Evolutionary conservation across 2,888 invertebrate species (phyloP), one percentile per base, ranked within the genome.

Genomic region (Melikaiella ostensackeni): DNA sequence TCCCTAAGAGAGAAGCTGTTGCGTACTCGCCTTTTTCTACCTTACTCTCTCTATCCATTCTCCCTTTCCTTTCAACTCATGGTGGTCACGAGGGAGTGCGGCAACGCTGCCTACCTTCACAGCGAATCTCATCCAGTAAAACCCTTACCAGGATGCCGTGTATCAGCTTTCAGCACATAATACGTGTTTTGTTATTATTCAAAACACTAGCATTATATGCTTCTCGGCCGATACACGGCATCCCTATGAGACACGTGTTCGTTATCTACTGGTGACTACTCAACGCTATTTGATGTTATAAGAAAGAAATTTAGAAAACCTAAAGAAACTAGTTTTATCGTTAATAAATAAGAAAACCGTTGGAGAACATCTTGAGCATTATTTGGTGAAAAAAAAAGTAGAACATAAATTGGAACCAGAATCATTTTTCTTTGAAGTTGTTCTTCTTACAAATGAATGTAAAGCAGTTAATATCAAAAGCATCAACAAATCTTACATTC

Each of bases 181-280:
- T 77, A 66, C 16, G 35, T 75, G 75, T 66, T 77, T 77, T 75
- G 66, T 75, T 75, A 30, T 57, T 64, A 33, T 77, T 57, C 66
- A 75, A 77, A 77, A 75, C 24, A 64, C 16, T 24, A 35, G 16
- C 19, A 66, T 66, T 66, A 24, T 46, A 74, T 76, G 61, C 62
- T 35, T 35, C 30, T 76, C 24, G 74, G 74, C 70, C 76, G 78
- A 64, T 66, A 74, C 78, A 79, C 78, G 76, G 78, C 78, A 76
- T 74, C 74, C 46, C 50, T 62, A 75, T 79, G 62, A 76, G 70
- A 76, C 74, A 64, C 19, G 35, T 74, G 74, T 79, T 75, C 66
- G 75, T 38, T 79, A 55, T 79, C 77, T 74, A 59, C 79, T 75
- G 77, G 77, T 75, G 46, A 59, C 42, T 55, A 74, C 63, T 77